Base-by-base conservation (phyloP, 2,113 vertebrate genomes). In the Ivindomyrus marchei region DNA sequence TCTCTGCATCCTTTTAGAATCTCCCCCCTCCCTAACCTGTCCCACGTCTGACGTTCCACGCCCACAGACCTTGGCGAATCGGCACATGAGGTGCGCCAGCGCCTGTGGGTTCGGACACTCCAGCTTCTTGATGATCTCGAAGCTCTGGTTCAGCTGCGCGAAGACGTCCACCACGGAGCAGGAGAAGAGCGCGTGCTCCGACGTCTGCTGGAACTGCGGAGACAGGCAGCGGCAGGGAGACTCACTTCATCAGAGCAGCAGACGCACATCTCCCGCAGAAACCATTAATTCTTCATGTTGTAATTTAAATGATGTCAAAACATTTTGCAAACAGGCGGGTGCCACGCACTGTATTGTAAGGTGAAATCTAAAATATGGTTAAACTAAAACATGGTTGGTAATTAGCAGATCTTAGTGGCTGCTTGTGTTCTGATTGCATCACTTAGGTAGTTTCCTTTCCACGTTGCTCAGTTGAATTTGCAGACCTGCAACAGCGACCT, bases 131-230 rank as follows among this genome's bases (percentile, higher is more conserved):
- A 99, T 99, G 91, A 99, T 99, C 95, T 99, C 98, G 94, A 99
- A 99, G 92, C 98, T 99, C 95, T 99, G 98, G 94, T 98, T 99
- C 88, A 99, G 97, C 91, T 99, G 98, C 74, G 98, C 98, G 92
- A 99, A 99, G 93, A 99, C 98, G 74, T 99, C 98, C 91, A 99
- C 98, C 94, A 99, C 98, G 0, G 98, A 99, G 91, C 98, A 99
- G 83, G 98, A 99, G 93, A 99, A 99, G 90, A 99, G 97, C 70
- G 98, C 98, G 2, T 99, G 98, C 87, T 99, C 98, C 0, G 98
- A 99, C 0, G 98, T 99, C 94, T 97, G 97, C 96, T 98, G 98
- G 93, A 99, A 99, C 98, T 99, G 93, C 56, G 90, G 88, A 36
- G 49, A 88, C 80, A 88, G 49, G 31, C 36, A 56, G 58, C 8